Evolutionary conservation across 1,140 invertebrate species (phyloP), one percentile per base, ranked within the genome.

Genomic region (Drosophila sucinea): DNA sequence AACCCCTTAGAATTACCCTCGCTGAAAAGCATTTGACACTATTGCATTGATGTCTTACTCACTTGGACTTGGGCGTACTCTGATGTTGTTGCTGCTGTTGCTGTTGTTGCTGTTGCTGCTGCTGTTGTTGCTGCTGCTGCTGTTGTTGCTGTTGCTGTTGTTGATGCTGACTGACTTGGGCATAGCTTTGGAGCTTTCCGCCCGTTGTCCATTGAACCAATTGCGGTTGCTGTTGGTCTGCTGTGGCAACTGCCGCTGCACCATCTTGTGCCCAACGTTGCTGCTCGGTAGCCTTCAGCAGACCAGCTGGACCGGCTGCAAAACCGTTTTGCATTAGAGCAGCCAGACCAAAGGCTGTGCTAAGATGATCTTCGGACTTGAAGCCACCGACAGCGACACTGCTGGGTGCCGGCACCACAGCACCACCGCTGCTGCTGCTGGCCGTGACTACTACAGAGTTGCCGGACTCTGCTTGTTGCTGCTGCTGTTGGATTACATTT

Each of bases 261-360:
- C 58, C 71, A 4, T 87, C 80, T 41, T 76, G 89, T 29, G 77
- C 67, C 81, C 79, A 91, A 44, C 80, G 76, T 60, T 83, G 77
- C 55, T 80, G 75, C 7, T 56, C 71, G 1, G 35, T 72, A 2
- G 83, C 67, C 27, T 84, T 83, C 8, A 82, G 77, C 60, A 92
- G 91, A 61, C 94, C 78, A 67, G 86, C 80, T 60, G 74, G 79
- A n/a, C 89, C 93, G 5, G 94, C 93, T 30, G 94, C 94, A 90
- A 95, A 95, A 3, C 95, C 95, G 91, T 95, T 95, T 91, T 95
- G 95, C 95, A 96, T 95, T 67, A 95, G 92, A 23, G 95, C 95
- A 1, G 95, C 95, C 57, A 95, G 92, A 0, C 95, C 95, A 92
- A 95, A 95, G 29, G 95, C 95, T 11, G 94, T 94, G 33, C 93